phyloP scores from a whole-genome alignment of 2,797 vertebrate genomes.

The Gambelia wislizenii region DNA sequence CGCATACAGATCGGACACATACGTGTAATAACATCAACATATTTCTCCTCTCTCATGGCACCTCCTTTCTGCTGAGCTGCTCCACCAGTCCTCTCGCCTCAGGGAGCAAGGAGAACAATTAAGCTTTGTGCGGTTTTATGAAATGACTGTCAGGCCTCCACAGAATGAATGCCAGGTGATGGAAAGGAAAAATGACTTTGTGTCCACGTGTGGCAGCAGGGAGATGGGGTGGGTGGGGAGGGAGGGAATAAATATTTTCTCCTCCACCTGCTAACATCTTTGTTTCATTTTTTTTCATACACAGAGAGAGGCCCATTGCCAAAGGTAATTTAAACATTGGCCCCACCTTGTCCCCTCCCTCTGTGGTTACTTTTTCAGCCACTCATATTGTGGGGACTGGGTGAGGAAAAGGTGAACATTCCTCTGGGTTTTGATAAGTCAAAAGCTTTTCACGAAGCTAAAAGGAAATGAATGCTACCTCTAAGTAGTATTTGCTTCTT shows the following conservation, averaged over 20 bases:
- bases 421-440: constrained; percentile 21
- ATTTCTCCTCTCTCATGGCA: constrained; percentile 26
- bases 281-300: constrained; percentile 49
- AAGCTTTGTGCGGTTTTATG: constrained; percentile 74
- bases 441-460: neutral
- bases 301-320: constrained; percentile 40
- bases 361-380: constrained; percentile 33
- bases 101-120: constrained; percentile 73
- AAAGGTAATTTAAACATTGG: constrained; percentile 16
- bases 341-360: neutral
- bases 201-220: too few relatives aligned
- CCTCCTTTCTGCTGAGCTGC: constrained; percentile 45
- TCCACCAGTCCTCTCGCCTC: constrained; percentile 50
- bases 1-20: constrained; percentile 14
- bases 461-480: neutral
- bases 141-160: constrained; percentile 65
- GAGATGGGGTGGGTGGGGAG: neutral
- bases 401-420: constrained; percentile 46
- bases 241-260: constrained; percentile 46
- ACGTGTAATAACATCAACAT: constrained; percentile 27
- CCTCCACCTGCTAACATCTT: constrained; percentile 43
- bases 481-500: neutral
- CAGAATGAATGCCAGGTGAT: constrained; percentile 71
- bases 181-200: constrained; percentile 64
- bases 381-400: neutral